Base-by-base conservation (phyloP, 2,797 vertebrate species). In the Centropyge bicolor region DNA sequence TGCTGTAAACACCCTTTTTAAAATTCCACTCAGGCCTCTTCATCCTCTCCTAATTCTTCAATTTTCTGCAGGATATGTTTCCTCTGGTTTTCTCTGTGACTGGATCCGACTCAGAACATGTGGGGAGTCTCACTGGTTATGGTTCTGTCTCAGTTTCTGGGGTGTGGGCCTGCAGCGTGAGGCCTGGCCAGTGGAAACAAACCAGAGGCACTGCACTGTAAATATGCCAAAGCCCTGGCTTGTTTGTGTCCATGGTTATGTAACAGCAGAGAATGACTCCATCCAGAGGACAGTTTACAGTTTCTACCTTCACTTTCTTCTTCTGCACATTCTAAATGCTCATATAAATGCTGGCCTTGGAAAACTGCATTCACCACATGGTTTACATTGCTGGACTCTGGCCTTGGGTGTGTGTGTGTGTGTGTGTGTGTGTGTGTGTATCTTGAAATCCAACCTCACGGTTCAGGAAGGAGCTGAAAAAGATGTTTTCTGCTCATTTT, bases 351-450 rank as follows among this genome's bases (percentile, higher is more conserved):
- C 9, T 9, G 12, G 13, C 51, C 70, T 74, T 66, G 68, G 78
- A 46, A 69, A 82, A 86, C 49, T 78, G 40, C 72, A 72, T 14
- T 31, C 13, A 46, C 16, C 31, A 43, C 69, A 69, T 75, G 46
- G 49, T 72, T 89, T 52, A 65, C 66, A 81, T 83, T 48, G 56
- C 77, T 67, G 24, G 46, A 54, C n/a, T 48, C 31, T 7, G 7
- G 63, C 19, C 66, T n/a, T n/a, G n/a, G n/a, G n/a, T n/a, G n/a
- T n/a, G n/a, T n/a, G n/a, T n/a, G n/a, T n/a, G n/a, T n/a, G n/a
- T n/a, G n/a, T n/a, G n/a, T n/a, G n/a, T n/a, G n/a, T n/a, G n/a
- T n/a, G n/a, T n/a, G n/a, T n/a, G n/a, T n/a, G n/a, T 76, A 31
- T 6, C 67, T 77, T 20, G 1, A 57, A 56, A 69, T 70, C 52